A percentile compares a stretch with the other conserved stretches of the same genome.
phyloP scores from a whole-genome alignment of 2,113 vertebrate species.

The Redunca redunca region DNA sequence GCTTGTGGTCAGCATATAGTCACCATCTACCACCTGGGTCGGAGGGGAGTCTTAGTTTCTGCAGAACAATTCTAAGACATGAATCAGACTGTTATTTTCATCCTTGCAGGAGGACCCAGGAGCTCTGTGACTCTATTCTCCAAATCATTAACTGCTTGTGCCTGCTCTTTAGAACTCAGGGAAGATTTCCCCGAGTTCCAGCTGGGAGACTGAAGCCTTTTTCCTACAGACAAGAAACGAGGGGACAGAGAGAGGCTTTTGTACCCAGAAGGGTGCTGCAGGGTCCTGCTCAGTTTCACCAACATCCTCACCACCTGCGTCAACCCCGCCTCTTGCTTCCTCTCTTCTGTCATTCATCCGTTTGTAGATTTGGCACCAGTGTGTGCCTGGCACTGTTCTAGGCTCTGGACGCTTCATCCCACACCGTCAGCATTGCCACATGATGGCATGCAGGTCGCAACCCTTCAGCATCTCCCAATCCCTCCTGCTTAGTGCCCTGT shows the following conservation, averaged over 20 bases:
- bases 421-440: accelerated
- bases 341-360: not conserved
- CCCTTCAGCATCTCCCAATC: not conserved
- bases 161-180: not conserved
- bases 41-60: not conserved
- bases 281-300: not conserved
- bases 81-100: not conserved
- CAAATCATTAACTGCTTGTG: not conserved
- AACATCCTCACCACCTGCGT: not conserved
- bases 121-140: not conserved
- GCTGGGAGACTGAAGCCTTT: not conserved
- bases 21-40: not conserved
- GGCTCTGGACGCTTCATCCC: not conserved
- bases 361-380: not conserved
- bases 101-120: not conserved
- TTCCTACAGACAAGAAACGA: not conserved
- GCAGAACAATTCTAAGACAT: not conserved
- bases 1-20: not conserved
- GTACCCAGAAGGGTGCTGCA: not conserved
- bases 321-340: too few species aligned
- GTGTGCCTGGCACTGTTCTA: not conserved
- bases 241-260: not conserved
- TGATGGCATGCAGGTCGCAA: accelerated
- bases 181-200: not conserved
- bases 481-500: not conserved